These are phyloP conservation scores for Sweltsa coloradensis DNA, from an alignment of 1,140 invertebrate species.

Conservation along the genomic window DNA sequence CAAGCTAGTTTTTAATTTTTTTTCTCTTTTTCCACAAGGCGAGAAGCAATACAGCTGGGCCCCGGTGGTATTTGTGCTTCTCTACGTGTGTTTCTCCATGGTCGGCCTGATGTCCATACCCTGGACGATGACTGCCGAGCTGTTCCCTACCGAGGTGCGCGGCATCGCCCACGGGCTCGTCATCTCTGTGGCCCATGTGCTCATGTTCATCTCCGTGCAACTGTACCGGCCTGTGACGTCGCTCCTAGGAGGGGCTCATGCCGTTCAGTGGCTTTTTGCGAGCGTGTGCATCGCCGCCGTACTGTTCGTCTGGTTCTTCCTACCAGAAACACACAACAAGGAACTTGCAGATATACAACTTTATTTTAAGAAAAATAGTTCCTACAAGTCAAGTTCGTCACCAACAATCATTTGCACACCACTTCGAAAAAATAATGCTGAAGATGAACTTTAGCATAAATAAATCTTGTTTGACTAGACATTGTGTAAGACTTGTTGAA, in stretches of 20 bases:
- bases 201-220: slow-evolving; percentile 40
- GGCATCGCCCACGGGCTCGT: slow-evolving; percentile 39
- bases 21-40: no score
- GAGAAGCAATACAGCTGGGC: slow-evolving; percentile 14
- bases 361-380: slow-evolving; percentile 37
- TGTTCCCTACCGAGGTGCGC: slow-evolving; percentile 44
- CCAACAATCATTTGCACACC: no score
- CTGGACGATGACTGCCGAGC: slow-evolving; percentile 46
- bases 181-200: slow-evolving; percentile 35
- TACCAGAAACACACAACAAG: slow-evolving; percentile 61
- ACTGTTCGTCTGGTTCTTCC: slow-evolving; percentile 43
- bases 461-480: no score
- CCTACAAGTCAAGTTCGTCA: no score
- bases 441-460: no score
- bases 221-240: slow-evolving; percentile 31
- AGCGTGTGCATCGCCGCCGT: slow-evolving; percentile 41
- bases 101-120: slow-evolving; percentile 43
- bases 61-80: slow-evolving; percentile 33
- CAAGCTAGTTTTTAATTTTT: no score
- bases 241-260: slow-evolving; percentile 39
- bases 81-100: slow-evolving; percentile 41
- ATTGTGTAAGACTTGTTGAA: no score
- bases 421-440: no score
- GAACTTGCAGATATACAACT: slow-evolving; percentile 51
- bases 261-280: slow-evolving; percentile 56